Percentiles rank a stretch among this genome's conserved stretches.
phyloP scores from a whole-genome alignment of 2,888 invertebrate species.

The Gastrophysa polygoni region DNA sequence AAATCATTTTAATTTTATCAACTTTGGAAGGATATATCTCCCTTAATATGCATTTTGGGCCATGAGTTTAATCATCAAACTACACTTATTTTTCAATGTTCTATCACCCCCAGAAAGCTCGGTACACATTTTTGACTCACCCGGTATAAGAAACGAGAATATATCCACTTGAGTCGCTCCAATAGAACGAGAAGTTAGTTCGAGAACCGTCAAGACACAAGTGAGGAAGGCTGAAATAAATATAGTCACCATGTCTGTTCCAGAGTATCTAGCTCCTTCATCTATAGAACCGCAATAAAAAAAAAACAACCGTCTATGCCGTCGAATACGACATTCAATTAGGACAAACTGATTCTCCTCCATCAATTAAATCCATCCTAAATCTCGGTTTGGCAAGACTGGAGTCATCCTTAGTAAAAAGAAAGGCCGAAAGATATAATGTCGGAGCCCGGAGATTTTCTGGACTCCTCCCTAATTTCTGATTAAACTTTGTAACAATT shows the following conservation, averaged over 20 bases:
- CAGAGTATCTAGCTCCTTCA: background rate
- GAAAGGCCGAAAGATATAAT: background rate
- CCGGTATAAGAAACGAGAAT: too few species aligned
- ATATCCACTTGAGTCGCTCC: background rate
- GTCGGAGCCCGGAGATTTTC: background rate
- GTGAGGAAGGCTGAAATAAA: background rate
- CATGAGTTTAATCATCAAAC: too few species aligned
- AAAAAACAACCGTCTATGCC: background rate
- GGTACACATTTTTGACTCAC: too few species aligned
- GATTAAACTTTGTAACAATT: background rate
- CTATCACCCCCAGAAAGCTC: too few species aligned
- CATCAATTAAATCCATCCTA: background rate
- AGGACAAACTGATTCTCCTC: background rate
- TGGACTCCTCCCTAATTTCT: background rate
- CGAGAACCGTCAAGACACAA: too few species aligned
- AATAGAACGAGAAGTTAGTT: too few species aligned
- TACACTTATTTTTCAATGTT: too few species aligned
- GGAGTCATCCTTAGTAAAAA: background rate
- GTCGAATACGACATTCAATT: background rate
- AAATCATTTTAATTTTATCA: too few species aligned
- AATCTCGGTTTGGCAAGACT: background rate
- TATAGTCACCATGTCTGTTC: background rate
- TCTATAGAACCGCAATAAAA: background rate
- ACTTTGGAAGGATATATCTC: too few species aligned
- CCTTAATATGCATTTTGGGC: too few species aligned